Base-by-base conservation (phyloP, 2,797 vertebrate genomes). In the Cyclura pinguis region DNA sequence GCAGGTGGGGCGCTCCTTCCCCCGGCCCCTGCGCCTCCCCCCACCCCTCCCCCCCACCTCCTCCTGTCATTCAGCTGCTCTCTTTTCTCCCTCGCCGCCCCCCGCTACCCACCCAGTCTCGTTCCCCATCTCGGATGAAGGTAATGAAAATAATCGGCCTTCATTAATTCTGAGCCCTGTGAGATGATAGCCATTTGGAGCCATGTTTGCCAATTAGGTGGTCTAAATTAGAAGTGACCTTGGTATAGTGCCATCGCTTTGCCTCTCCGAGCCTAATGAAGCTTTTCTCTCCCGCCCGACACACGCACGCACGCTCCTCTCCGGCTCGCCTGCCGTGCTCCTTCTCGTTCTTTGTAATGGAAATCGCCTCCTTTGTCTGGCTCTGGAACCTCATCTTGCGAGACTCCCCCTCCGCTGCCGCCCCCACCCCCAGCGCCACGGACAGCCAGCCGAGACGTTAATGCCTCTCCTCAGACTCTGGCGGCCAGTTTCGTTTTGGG, bases 211-310 rank as follows among this genome's bases (percentile, higher is more conserved):
- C 98, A 99, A 99, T 99, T 99, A 99, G 98, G 96, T 97, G 94
- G 98, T 98, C 98, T 98, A 99, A 99, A 99, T 99, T 98, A 98
- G 98, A 99, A 98, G 98, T 99, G 98, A 99, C 99, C 98, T 99
- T 98, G 98, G 98, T 98, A 98, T 97, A 97, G 97, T 97, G 98
- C 98, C 97, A 96, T 97, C 96, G 97, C 97, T 97, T 96, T 97
- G 97, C 97, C 97, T 98, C 97, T 98, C 97, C 92, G 98, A 95
- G 96, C 96, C 98, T 98, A 98, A 99, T 98, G 98, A 99, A 98
- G 97, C 97, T 97, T 97, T 98, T 98, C 97, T 98, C 97, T 97
- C 96, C 96, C 97, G 96, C 95, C 92, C 94, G 67, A 24, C 55
- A 24, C 4, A 14, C 55, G 0, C 4, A 14, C 55, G 0, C 35